Conservation (phyloP, 1,140 invertebrate species). For the Drosophila orosa region DNA sequence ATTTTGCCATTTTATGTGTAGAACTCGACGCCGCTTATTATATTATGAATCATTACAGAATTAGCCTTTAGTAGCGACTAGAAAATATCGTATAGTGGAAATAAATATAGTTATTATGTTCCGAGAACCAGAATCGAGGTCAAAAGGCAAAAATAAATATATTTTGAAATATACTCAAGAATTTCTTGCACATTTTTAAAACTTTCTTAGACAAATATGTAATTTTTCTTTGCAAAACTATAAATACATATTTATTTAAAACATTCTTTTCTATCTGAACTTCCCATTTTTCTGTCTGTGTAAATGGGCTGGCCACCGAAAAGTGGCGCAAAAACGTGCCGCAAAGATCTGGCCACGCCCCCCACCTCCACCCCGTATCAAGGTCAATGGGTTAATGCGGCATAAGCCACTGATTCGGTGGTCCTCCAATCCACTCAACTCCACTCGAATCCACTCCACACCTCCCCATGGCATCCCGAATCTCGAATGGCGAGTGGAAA, state of each 20-base stretch:
- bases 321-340: conserved; percentile 74
- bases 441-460: conserved; percentile 37
- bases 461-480: conserved; percentile 10
- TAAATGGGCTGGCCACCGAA: neutral
- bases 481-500: conserved; percentile 45
- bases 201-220: neutral
- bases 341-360: conserved; percentile 42
- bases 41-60: too few relatives aligned
- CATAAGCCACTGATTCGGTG: conserved; percentile 31
- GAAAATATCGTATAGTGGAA: neutral
- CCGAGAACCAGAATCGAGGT: too few relatives aligned
- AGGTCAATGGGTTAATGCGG: conserved; percentile 79
- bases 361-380: conserved; percentile 54
- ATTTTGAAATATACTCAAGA: neutral
- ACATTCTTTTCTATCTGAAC: too few relatives aligned
- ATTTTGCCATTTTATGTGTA: too few relatives aligned
- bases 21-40: too few relatives aligned
- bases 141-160: too few relatives aligned
- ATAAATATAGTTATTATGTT: too few relatives aligned
- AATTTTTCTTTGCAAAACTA: neutral
- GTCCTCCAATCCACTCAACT: conserved; percentile 14
- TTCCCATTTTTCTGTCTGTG: neutral
- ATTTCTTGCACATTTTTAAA: neutral
- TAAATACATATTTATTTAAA: neutral
- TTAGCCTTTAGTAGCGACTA: neutral